Base-by-base conservation (phyloP, 1,140 invertebrate genomes). In the Bombus confusus region DNA sequence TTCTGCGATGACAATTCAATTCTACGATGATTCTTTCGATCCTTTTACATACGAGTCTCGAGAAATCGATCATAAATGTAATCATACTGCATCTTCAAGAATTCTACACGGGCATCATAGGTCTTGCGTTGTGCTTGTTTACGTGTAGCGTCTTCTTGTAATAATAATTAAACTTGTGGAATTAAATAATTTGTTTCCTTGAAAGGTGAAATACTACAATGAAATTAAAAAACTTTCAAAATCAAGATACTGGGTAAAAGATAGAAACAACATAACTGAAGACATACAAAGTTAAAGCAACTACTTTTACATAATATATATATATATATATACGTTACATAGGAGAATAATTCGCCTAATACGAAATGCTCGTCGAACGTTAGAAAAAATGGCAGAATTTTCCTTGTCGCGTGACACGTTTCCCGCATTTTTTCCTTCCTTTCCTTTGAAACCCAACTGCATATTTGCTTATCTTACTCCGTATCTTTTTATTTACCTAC, bases 401-500 rank as follows among this genome's bases (percentile, higher is more conserved):
- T 34, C n/a, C 43, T n/a, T 25, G 37, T 52, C 28, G n/a, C 41
- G 37, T 43, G 39, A 15, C 15, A 5, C n/a, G 43, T 41, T 43
- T 28, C 34, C 25, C 39, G 6, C 28, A 25, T 47, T 47, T 47
- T 72, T 64, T 47, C 73, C 66, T 64, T 52, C 34, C 52, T 72
- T 10, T 2, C 2, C 1, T 34, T 10, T 25, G 8, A 25, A 68
- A 25, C 39, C n/a, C 37, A 76, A 43, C 28, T 39, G 22, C 22
- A 34, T 41, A 39, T 66, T 12, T 68, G 74, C 22, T 71, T 47
- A 59, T 84, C 64, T 84, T 31, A 31, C 72, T 41, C 31, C 2
- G 3, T 52, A 47, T n/a, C 47, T 57, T 28, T 31, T 39, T 57
- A 69, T 72, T 72, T 78, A 69, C n/a, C 62, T 52, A n/a, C 37